Conservation (phyloP, 2,113 vertebrate genomes). For the Dasyurus viverrinus region DNA sequence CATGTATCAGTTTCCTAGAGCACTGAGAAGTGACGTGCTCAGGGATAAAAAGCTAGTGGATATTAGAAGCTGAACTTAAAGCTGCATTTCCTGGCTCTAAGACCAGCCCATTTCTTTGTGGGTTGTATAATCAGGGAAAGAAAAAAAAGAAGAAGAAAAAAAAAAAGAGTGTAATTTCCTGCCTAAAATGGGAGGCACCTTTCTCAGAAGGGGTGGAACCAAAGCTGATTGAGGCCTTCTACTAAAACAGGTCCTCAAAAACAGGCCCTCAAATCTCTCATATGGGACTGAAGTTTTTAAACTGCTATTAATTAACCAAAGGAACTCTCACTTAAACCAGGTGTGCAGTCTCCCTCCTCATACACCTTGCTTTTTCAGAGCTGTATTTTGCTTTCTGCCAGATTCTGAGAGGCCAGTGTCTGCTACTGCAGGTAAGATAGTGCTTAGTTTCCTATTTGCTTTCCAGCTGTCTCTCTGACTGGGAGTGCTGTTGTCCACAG, state of each 20-base stretch:
- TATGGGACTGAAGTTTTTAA: neutral
- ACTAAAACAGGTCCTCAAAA: neutral
- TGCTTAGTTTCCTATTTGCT: neutral
- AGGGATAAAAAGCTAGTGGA: neutral
- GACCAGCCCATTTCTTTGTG: neutral
- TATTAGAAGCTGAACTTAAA: neutral
- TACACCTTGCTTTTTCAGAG: neutral
- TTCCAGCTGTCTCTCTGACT: neutral
- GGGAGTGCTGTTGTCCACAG: neutral
- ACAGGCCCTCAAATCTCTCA: neutral
- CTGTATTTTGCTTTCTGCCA: neutral
- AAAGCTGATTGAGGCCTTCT: neutral
- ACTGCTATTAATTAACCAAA: neutral
- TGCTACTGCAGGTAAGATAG: neutral
- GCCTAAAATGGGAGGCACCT: neutral
- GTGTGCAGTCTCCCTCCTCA: neutral
- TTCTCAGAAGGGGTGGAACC: neutral
- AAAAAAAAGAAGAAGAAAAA: neutral
- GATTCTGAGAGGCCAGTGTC: neutral
- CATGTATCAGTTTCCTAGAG: neutral
- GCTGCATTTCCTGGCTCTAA: neutral
- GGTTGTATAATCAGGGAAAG: neutral
- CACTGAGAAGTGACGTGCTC: neutral
- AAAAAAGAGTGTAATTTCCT: neutral
- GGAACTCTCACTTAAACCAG: neutral